Percentiles rank a stretch among this genome's conserved stretches.
Conservation (phyloP, 1,140 invertebrate genomes). For the Papilio dardanus region DNA sequence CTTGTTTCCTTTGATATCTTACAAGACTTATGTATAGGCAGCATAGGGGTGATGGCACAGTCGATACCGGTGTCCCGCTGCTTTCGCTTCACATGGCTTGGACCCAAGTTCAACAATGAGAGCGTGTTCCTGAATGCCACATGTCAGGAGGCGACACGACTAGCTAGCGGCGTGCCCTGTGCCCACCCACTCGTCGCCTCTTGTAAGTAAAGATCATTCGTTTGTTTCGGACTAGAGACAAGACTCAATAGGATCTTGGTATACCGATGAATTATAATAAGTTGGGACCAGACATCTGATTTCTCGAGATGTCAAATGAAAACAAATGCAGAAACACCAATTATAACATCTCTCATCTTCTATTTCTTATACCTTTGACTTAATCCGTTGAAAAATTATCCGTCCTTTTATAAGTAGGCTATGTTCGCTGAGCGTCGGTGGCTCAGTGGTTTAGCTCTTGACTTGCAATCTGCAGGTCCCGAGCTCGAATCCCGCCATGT, state of each 20-base stretch:
- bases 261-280: neutral
- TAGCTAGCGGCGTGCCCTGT: slow-evolving; percentile 78
- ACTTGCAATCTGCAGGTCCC: too few species aligned
- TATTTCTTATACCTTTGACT: too few species aligned
- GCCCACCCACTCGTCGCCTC: slow-evolving; percentile 79
- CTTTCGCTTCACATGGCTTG: slow-evolving; percentile 83
- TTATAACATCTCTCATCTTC: too few species aligned
- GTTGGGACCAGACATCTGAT: too few species aligned
- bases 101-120: slow-evolving; percentile 77
- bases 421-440: too few species aligned
- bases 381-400: too few species aligned
- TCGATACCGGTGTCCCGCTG: slow-evolving; percentile 59
- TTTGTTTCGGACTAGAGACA: neutral
- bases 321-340: too few species aligned
- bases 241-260: neutral
- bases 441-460: too few species aligned
- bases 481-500: too few species aligned
- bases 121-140: slow-evolving; percentile 79
- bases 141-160: slow-evolving; percentile 77
- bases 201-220: slow-evolving; percentile 61
- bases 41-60: slow-evolving; percentile 46
- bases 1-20: slow-evolving; percentile 13
- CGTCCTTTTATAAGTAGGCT: too few species aligned
- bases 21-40: slow-evolving; percentile 43
- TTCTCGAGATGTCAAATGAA: too few species aligned